phyloP scores from a whole-genome alignment of 2,113 vertebrate genomes.

The Rhinopomastus cyanomelas region DNA sequence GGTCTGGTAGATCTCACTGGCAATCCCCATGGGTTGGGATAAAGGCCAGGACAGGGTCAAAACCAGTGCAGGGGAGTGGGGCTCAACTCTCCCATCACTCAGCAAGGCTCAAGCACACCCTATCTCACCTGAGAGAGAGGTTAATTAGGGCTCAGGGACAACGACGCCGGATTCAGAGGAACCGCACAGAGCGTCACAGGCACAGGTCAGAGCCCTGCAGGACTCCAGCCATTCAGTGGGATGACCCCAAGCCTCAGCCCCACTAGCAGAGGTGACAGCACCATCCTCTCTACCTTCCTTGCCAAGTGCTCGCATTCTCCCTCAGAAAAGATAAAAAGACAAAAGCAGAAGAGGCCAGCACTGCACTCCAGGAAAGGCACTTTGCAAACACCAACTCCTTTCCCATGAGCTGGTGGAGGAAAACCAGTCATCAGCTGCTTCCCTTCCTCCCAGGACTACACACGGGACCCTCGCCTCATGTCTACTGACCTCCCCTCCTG shows the following conservation, averaged over 20 bases:
- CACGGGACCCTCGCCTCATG: background rate
- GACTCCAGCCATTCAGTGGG: background rate
- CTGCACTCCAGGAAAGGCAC: conserved; percentile 50
- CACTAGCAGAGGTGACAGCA: background rate
- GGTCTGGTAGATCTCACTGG: background rate
- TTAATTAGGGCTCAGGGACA: background rate
- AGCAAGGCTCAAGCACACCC: background rate
- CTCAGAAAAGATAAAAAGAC: background rate
- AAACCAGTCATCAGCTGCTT: conserved; percentile 55
- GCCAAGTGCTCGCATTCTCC: background rate
- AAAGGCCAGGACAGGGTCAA: background rate
- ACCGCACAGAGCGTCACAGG: rapidly evolving
- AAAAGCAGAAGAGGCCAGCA: background rate
- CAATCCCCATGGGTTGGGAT: background rate
- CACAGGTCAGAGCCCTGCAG: rapidly evolving
- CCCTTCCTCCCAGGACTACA: background rate
- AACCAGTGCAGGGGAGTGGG: background rate
- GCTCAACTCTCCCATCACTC: background rate
- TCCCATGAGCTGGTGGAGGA: conserved; percentile 46
- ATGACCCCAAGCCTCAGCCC: background rate
- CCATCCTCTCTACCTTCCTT: background rate
- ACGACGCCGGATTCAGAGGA: rapidly evolving
- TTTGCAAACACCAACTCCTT: conserved; percentile 67
- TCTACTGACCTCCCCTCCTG: background rate
- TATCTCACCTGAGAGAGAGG: rapidly evolving